Percentiles rank a stretch among this genome's conserved stretches.
phyloP scores from a whole-genome alignment of 2,113 vertebrate species.

The Menura novaehollandiae region DNA sequence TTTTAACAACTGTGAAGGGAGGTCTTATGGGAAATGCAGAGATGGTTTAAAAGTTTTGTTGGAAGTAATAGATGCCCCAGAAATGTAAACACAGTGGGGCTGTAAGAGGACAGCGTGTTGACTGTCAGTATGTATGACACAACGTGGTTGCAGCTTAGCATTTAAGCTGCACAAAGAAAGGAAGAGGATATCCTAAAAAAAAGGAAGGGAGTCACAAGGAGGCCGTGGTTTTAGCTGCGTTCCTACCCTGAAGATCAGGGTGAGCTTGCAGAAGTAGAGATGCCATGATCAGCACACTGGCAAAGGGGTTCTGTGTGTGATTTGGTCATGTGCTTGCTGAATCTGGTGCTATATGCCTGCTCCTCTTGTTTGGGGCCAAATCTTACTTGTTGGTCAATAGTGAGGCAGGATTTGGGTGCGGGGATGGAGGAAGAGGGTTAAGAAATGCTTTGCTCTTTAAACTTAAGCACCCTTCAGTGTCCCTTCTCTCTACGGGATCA shows the following conservation, averaged over 20 bases:
- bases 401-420: background rate
- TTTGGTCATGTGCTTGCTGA: background rate
- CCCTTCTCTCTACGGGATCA: background rate
- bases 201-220: background rate
- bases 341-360: background rate
- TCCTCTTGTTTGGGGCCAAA: background rate
- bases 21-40: background rate
- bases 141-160: fast-evolving
- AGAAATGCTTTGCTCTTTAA: background rate
- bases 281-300: background rate
- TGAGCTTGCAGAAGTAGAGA: background rate
- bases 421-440: background rate
- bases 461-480: background rate
- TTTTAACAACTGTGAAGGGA: background rate
- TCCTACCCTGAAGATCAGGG: background rate
- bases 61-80: background rate
- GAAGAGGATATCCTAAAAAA: background rate
- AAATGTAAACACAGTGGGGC: background rate
- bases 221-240: fast-evolving
- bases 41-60: background rate
- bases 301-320: too few relatives aligned
- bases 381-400: background rate
- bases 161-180: background rate
- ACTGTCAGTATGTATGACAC: fast-evolving
- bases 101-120: background rate